Percentiles rank a stretch among this genome's conserved stretches.
Conservation (phyloP, 2,888 invertebrate species). For the Dolichopus griseipennis region DNA sequence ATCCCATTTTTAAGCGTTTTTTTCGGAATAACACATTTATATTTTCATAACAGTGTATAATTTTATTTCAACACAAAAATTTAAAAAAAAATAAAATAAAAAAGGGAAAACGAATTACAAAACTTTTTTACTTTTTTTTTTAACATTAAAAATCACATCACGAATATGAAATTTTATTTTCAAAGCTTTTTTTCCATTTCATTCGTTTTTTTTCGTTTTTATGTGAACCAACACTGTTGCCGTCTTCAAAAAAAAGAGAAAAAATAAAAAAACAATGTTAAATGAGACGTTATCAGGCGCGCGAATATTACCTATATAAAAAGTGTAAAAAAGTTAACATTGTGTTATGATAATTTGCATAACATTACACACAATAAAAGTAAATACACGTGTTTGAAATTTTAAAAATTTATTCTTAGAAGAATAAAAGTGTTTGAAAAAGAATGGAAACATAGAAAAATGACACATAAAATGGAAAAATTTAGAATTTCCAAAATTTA, state of each 20-base stretch:
- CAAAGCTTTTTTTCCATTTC: not conserved
- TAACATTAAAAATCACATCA: not conserved
- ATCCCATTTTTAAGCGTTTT: no score
- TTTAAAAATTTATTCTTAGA: not conserved
- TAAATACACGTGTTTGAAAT: not conserved
- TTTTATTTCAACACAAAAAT: no score
- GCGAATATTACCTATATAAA: not conserved
- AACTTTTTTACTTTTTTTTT: not conserved
- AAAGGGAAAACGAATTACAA: not conserved
- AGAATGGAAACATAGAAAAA: no score
- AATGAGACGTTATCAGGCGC: not conserved
- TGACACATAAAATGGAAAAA: no score
- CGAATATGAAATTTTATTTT: not conserved
- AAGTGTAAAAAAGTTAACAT: not conserved
- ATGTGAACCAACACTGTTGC: no score
- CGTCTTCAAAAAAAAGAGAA: no score
- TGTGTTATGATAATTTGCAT: constrained; percentile 6
- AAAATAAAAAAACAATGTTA: not conserved
- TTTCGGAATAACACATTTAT: no score
- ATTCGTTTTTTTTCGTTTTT: no score
- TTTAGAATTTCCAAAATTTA: no score
- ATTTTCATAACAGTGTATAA: no score
- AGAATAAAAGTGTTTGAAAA: no score
- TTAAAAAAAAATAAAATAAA: not conserved
- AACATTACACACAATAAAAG: constrained; percentile 1